A percentile compares a stretch with the other conserved stretches of the same genome.
Evolutionary conservation across 2,113 vertebrate species (phyloP).

Genomic region (Ictalurus punctatus): DNA sequence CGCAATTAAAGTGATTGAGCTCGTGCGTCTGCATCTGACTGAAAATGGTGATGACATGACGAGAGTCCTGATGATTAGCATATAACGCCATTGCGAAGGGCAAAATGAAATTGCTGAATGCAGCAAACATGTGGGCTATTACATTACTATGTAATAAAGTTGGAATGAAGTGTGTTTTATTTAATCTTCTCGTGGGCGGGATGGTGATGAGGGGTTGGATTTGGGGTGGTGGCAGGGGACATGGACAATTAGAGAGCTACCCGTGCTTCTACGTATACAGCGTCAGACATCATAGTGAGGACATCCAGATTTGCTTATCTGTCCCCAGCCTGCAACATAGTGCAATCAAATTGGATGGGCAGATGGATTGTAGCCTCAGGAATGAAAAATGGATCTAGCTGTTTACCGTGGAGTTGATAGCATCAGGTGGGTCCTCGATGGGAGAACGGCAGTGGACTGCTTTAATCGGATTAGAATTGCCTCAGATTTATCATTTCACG

Average conservation of each 20-base stretch:
- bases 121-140: slow-evolving; percentile 35
- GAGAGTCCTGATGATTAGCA: slow-evolving; percentile 62
- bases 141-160: slow-evolving; percentile 9
- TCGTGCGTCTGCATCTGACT: slow-evolving; percentile 33
- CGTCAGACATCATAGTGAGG: background rate
- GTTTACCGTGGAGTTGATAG: slow-evolving; percentile 51
- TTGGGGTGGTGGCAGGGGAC: background rate
- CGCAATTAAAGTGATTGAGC: slow-evolving; percentile 61
- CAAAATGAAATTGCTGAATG: slow-evolving; percentile 38
- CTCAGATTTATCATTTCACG: slow-evolving; percentile 60
- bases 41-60: slow-evolving; percentile 53
- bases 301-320: slow-evolving; percentile 1
- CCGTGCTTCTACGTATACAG: background rate
- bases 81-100: slow-evolving; percentile 23
- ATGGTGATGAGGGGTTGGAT: background rate
- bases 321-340: slow-evolving; percentile 1
- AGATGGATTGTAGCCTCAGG: background rate
- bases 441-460: slow-evolving; percentile 24
- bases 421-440: slow-evolving; percentile 37
- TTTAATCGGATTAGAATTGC: slow-evolving; percentile 65
- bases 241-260: background rate
- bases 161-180: slow-evolving; percentile 35
- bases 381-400: slow-evolving; percentile 36
- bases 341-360: background rate
- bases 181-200: background rate